Base-by-base conservation (phyloP, 2,888 invertebrate species). In the Embidobia sp. region DNA sequence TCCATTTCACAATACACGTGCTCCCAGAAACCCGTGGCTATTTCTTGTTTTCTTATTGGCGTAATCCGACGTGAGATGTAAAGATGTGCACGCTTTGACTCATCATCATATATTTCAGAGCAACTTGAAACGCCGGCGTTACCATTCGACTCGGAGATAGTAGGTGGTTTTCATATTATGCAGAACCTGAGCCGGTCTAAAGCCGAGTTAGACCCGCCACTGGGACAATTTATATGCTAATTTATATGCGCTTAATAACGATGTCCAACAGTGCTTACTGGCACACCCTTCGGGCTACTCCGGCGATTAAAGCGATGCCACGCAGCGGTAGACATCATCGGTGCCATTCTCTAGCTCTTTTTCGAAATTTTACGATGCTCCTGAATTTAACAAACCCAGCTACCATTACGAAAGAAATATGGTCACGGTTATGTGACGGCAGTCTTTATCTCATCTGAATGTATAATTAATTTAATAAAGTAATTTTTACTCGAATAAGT, bases 171-270 rank as follows among this genome's bases (percentile, higher is more conserved):
- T 64, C 81, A 84, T 86, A 87, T 88, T 87, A 87, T 87, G 85
- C 85, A 85, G 84, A 87, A 80, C 80, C 77, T 79, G 80, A 80
- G 80, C 61, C 64, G 80, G 59, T 72, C 66, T 63, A 77, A 73
- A 73, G 80, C 66, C 74, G 74, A 79, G 79, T 73, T 70, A 69
- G 79, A 76, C 72, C 67, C 79, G 77, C 79, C 77, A 63, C 77
- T 72, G 79, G 81, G 82, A 85, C 89, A 89, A 89, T 89, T 88
- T 89, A 88, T 89, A 89, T 89, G 89, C 87, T 88, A 89, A 89
- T 89, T 88, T 88, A 88, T 88, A 87, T 88, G 85, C 88, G 87
- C 86, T 88, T 89, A 89, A 88, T 89, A 89, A 89, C 88, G 86
- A 88, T 89, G 87, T 88, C 88, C 87, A 83, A 87, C 86, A 85